A percentile compares a stretch with the other conserved stretches of the same genome.
These are phyloP conservation scores for Gadus chalcogrammus DNA, from an alignment of 2,113 vertebrate genomes.

Conservation along the genomic window DNA sequence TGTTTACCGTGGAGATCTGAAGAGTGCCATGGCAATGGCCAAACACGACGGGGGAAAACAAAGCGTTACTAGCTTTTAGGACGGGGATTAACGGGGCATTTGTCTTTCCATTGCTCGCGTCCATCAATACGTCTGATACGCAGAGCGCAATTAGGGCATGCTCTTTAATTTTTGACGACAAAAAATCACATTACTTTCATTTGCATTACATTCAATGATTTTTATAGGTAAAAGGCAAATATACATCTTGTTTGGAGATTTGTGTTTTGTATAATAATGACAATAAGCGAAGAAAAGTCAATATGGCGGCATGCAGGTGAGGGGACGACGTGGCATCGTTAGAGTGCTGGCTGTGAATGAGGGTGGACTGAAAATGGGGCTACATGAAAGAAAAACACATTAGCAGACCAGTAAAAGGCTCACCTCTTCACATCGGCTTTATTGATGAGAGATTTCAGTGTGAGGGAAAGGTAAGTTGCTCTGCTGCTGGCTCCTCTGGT, in stretches of 20 bases:
- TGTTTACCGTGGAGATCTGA: slow-evolving; percentile 53
- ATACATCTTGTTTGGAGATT: too few species aligned
- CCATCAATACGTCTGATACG: too few species aligned
- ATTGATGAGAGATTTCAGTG: slow-evolving; percentile 27
- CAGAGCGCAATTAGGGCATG: too few species aligned
- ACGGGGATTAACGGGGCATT: slow-evolving; percentile 44
- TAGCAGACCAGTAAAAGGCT: slow-evolving; percentile 18
- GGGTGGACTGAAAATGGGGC: slow-evolving; percentile 28
- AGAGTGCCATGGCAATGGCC: slow-evolving; percentile 57
- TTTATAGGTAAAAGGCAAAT: too few species aligned
- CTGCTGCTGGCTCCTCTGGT: slow-evolving; percentile 56
- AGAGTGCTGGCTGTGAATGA: slow-evolving; percentile 13
- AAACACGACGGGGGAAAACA: slow-evolving; percentile 51
- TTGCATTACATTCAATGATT: too few species aligned
- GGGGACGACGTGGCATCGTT: not conserved
- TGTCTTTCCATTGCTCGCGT: too few species aligned
- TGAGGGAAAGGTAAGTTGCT: slow-evolving; percentile 18
- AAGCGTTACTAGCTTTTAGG: slow-evolving; percentile 42
- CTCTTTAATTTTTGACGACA: too few species aligned
- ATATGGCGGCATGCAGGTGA: too few species aligned
- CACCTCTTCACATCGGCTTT: slow-evolving; percentile 34
- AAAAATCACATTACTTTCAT: too few species aligned
- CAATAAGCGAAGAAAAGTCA: too few species aligned
- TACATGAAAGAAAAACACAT: slow-evolving; percentile 13
- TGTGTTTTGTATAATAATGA: too few species aligned